Evolutionary conservation across 2,888 invertebrate genomes (phyloP).

Genomic region (Tyria jacobaeae): DNA sequence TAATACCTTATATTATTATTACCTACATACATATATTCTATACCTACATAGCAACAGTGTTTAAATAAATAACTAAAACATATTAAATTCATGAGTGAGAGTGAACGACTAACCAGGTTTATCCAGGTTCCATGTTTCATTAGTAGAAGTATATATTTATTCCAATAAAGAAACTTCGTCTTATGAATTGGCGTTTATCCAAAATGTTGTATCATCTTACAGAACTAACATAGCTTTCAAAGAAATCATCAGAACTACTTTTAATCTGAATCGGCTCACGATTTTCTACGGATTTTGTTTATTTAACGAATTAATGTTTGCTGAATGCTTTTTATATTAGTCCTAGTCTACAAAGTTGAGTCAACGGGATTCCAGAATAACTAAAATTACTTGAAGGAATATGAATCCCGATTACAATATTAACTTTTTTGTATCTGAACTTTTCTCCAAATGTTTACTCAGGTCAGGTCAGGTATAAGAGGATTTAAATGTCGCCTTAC

Average conservation of each 20-base stretch:
- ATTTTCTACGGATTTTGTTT: constrained; percentile 5
- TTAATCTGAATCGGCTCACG: constrained; percentile 1
- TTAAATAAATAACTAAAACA: too few species aligned
- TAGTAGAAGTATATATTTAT: neutral
- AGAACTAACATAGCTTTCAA: neutral
- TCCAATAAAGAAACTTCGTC: neutral
- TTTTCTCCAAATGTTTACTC: too few species aligned
- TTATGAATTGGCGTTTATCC: constrained; percentile 4
- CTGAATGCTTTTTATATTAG: neutral
- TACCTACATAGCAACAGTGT: too few species aligned
- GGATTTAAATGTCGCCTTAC: too few species aligned
- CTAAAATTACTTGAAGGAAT: too few species aligned
- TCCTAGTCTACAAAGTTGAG: neutral
- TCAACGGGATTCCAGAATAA: constrained; percentile 7
- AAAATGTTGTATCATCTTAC: neutral
- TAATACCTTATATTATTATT: too few species aligned
- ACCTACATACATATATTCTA: neutral
- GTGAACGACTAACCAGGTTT: neutral
- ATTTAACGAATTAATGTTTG: constrained; percentile 4
- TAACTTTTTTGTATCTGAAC: too few species aligned
- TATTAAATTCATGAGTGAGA: too few species aligned
- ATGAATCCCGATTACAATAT: too few species aligned
- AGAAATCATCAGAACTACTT: constrained; percentile 4
- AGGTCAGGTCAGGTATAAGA: too few species aligned
- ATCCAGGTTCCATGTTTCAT: neutral